Percentiles rank a stretch among this genome's conserved stretches.
These are phyloP conservation scores for Bradypodion ventrale DNA, from an alignment of 2,797 vertebrate species.

Conservation along the genomic window DNA sequence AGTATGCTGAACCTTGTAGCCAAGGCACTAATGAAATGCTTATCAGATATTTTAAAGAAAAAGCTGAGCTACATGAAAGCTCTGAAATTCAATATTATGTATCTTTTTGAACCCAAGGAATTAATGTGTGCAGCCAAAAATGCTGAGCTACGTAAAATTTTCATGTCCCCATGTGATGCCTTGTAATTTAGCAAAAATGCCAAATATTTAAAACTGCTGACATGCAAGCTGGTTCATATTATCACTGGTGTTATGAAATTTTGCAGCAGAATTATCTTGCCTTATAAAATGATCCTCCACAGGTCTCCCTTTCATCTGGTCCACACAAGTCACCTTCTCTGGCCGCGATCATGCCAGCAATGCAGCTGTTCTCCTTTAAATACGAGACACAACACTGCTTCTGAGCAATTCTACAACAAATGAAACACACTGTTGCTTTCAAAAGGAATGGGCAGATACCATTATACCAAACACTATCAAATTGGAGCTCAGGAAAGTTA, in stretches of 20 bases:
- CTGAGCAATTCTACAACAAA: slow-evolving; percentile 81
- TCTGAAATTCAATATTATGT: neutral
- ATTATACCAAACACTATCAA: too few relatives aligned
- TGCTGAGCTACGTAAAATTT: neutral
- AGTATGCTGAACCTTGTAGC: slow-evolving; percentile 15
- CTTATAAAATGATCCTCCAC: slow-evolving; percentile 80
- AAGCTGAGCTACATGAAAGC: neutral
- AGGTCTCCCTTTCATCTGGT: slow-evolving; percentile 71
- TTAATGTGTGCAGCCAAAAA: neutral
- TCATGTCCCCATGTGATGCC: neutral
- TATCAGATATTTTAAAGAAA: slow-evolving; percentile 14
- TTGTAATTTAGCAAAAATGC: neutral
- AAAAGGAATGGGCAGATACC: slow-evolving; percentile 1
- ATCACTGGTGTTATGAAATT: fast-evolving
- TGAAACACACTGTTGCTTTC: neutral
- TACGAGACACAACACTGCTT: slow-evolving; percentile 87
- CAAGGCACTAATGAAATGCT: slow-evolving; percentile 29
- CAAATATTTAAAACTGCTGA: neutral
- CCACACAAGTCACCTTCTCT: slow-evolving; percentile 82
- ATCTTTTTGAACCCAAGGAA: slow-evolving; percentile 15
- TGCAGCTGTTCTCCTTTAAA: slow-evolving; percentile 85
- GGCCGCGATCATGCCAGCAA: slow-evolving; percentile 83
- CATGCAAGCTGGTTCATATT: neutral
- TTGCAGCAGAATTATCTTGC: slow-evolving; percentile 66
- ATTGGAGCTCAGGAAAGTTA: too few relatives aligned